These are phyloP conservation scores for Anarsia innoxiella DNA, from an alignment of 2,888 invertebrate species.

Conservation along the genomic window DNA sequence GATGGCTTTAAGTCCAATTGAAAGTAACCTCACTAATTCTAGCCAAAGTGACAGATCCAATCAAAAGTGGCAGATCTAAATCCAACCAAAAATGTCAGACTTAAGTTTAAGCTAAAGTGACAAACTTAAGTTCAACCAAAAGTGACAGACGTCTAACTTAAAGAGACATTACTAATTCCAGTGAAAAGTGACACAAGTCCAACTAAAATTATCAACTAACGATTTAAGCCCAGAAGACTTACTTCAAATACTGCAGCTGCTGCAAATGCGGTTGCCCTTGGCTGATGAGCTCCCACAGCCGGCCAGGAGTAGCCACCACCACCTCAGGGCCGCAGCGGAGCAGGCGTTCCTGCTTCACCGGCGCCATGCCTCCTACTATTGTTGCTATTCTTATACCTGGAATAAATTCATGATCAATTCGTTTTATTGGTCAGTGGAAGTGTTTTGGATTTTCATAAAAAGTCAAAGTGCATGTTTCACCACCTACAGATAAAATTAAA, in stretches of 20 bases:
- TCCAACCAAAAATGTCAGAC: too few relatives aligned
- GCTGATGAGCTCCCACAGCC: constrained; percentile 94
- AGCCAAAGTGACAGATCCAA: too few relatives aligned
- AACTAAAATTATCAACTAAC: not conserved
- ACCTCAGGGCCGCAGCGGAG: constrained; percentile 90
- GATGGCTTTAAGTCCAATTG: too few relatives aligned
- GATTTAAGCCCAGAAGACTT: constrained; percentile 22
- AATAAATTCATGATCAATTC: too few relatives aligned
- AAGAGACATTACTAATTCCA: not conserved
- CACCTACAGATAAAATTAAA: too few relatives aligned
- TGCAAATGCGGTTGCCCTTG: constrained; percentile 85
- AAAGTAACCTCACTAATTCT: too few relatives aligned
- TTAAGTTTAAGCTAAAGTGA: too few relatives aligned
- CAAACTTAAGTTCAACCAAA: too few relatives aligned
- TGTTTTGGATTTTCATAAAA: too few relatives aligned
- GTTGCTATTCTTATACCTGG: constrained; percentile 81
- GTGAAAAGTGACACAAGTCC: not conserved
- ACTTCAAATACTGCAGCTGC: constrained; percentile 82
- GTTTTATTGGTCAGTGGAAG: too few relatives aligned
- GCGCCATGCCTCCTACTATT: constrained; percentile 95
- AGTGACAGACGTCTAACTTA: not conserved
- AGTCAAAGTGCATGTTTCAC: too few relatives aligned
- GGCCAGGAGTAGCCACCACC: constrained; percentile 97
- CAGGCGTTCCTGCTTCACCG: constrained; percentile 94
- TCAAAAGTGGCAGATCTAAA: too few relatives aligned